A percentile compares a stretch with the other conserved stretches of the same genome.
Evolutionary conservation across 2,888 invertebrate genomes (phyloP).

Genomic region (Melipona bicolor): DNA sequence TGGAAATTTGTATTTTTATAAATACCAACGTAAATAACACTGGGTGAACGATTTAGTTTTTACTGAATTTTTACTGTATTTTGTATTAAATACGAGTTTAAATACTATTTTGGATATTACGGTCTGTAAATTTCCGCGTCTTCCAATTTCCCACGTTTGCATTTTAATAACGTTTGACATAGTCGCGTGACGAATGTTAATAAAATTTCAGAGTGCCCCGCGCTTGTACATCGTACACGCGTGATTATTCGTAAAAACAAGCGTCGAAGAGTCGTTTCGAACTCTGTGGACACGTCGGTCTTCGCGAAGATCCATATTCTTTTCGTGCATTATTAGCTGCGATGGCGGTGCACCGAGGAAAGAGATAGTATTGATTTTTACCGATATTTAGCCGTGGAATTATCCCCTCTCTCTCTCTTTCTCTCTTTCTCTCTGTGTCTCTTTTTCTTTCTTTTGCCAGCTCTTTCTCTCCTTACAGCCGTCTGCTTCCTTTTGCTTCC

Average conservation of each 20-base stretch:
- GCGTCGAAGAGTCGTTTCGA: not conserved
- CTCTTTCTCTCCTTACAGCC: slow-evolving; percentile 56
- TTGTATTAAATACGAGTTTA: too few relatives aligned
- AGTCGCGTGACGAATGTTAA: not conserved
- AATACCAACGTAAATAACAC: too few relatives aligned
- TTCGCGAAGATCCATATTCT: slow-evolving; percentile 44
- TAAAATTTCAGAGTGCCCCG: not conserved
- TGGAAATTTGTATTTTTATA: too few relatives aligned
- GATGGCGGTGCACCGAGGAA: slow-evolving; percentile 75
- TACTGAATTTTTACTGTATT: too few relatives aligned
- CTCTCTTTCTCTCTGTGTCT: slow-evolving; percentile 50
- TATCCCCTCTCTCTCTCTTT: slow-evolving; percentile 76
- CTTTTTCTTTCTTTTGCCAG: slow-evolving; percentile 53
- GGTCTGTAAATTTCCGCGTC: too few relatives aligned
- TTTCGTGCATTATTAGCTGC: slow-evolving; percentile 76
- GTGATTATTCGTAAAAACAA: not conserved
- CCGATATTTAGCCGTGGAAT: slow-evolving; percentile 83
- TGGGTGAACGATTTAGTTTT: too few relatives aligned
- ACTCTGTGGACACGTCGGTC: slow-evolving; percentile 37
- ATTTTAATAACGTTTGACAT: too few relatives aligned
- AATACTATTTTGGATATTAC: too few relatives aligned
- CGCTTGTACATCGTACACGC: not conserved
- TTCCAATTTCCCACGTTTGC: too few relatives aligned
- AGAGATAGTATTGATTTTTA: slow-evolving; percentile 83
- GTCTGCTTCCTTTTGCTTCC: slow-evolving; percentile 67